These are phyloP conservation scores for Hephaestus fuliginosus DNA, from an alignment of 2,797 vertebrate species.

Conservation along the genomic window DNA sequence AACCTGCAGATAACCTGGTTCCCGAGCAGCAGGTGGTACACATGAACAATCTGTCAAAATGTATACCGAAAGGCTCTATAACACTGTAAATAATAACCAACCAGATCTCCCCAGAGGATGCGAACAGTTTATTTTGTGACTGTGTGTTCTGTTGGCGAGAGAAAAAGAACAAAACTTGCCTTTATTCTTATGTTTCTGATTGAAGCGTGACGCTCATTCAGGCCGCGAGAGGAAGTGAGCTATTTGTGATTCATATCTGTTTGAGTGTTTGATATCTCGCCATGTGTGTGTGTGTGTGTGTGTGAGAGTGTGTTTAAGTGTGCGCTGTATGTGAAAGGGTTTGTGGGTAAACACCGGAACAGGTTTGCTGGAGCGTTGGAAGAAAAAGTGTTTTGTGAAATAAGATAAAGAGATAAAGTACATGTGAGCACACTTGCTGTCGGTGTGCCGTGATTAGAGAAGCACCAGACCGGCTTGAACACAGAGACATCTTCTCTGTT, in stretches of 20 bases:
- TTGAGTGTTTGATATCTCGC: conserved; percentile 38
- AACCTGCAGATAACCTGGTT: conserved; percentile 10
- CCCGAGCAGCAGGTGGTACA: neutral
- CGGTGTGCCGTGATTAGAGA: conserved; percentile 12
- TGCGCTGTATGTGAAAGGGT: conserved; percentile 35
- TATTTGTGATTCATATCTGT: conserved; percentile 53
- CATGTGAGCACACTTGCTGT: conserved; percentile 14
- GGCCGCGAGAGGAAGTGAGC: conserved; percentile 30
- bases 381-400: conserved; percentile 16
- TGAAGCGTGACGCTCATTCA: conserved; percentile 49
- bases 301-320: neutral
- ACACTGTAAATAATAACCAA: conserved; percentile 11
- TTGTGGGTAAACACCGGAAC: conserved; percentile 50
- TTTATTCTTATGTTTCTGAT: conserved; percentile 30
- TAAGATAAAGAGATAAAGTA: conserved; percentile 47
- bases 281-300: conserved; percentile 17
- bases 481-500: neutral
- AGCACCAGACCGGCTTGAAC: neutral
- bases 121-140: conserved; percentile 19
- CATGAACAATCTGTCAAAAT: conserved; percentile 3
- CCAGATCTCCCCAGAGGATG: conserved; percentile 20
- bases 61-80: neutral
- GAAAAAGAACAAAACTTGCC: conserved; percentile 30
- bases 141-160: conserved; percentile 16
- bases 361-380: conserved; percentile 38